phyloP scores from a whole-genome alignment of 1,140 invertebrate genomes.

The Trichoplusia ni region DNA sequence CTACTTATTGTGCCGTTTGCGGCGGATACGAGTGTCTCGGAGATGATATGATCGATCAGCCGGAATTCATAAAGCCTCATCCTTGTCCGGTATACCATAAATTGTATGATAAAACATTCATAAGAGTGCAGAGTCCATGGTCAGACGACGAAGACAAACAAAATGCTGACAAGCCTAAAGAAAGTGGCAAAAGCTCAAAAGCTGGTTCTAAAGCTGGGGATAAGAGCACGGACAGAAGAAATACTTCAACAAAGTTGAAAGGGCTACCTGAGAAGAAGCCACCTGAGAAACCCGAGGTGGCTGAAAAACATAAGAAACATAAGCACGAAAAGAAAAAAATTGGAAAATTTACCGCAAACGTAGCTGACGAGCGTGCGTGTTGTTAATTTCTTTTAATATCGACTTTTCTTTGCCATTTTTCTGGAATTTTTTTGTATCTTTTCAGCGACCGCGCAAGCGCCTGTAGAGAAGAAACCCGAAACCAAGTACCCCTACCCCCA shows the following conservation, averaged over 20 bases:
- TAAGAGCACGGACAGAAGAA: background rate
- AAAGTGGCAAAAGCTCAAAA: constrained; percentile 54
- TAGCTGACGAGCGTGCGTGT: constrained; percentile 36
- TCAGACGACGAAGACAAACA: constrained; percentile 51
- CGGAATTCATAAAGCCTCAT: constrained; percentile 62
- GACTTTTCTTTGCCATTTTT: background rate
- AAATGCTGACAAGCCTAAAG: constrained; percentile 29
- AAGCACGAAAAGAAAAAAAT: constrained; percentile 54
- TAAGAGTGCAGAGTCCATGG: constrained; percentile 60
- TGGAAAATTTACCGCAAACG: constrained; percentile 63
- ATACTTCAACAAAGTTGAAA: background rate
- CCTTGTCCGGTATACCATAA: constrained; percentile 76
- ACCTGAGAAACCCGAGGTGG: constrained; percentile 2
- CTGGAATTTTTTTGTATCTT: constrained; percentile 31
- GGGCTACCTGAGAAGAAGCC: background rate
- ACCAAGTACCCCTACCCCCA: constrained; percentile 61
- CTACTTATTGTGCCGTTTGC: constrained; percentile 71
- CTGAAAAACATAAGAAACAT: constrained; percentile 47
- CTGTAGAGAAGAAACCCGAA: constrained; percentile 49
- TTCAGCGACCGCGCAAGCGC: constrained; percentile 29
- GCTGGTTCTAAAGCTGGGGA: constrained; percentile 41
- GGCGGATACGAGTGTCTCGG: constrained; percentile 73
- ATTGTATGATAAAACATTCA: constrained; percentile 67
- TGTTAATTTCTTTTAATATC: background rate
- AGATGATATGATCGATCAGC: constrained; percentile 60